Evolutionary conservation across 30 jellyfish, hydroid and myxozoan genomes (phyloP).

Genomic region (Nemopilema nomurai): DNA sequence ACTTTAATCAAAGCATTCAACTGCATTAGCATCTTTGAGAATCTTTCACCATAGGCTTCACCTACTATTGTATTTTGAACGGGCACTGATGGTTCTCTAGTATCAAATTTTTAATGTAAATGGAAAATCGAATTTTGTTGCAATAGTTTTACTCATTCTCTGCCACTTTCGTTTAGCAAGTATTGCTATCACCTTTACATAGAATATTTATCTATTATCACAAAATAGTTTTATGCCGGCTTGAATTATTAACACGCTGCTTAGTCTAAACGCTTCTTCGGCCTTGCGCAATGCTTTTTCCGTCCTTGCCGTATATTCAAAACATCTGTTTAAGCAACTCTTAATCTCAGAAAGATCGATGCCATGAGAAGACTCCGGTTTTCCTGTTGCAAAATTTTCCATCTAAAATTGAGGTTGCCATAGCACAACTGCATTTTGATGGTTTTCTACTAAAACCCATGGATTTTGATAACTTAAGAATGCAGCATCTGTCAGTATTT

Average conservation of each 20-base stretch:
- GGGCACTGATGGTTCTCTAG: no score
- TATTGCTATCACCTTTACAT: no score
- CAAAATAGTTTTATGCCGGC: neutral
- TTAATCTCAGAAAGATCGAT: neutral
- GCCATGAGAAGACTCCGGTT: neutral
- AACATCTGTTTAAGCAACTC: neutral
- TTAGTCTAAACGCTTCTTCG: neutral
- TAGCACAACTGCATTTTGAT: neutral
- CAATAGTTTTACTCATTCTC: no score
- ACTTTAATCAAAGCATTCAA: no score
- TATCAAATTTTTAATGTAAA: no score
- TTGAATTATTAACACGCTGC: neutral
- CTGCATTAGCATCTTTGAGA: no score
- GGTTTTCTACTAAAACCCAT: neutral
- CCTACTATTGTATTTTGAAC: no score
- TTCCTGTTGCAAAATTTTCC: neutral
- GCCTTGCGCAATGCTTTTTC: neutral
- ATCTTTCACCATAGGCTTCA: no score
- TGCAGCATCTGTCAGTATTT: neutral
- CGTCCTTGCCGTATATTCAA: neutral
- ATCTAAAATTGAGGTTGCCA: neutral
- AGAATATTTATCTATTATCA: no score
- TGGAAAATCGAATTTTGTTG: no score
- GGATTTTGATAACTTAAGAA: neutral
- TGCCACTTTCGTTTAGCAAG: no score